phyloP scores from a whole-genome alignment of 2,888 invertebrate genomes.

The Cheiracanthium punctorium region DNA sequence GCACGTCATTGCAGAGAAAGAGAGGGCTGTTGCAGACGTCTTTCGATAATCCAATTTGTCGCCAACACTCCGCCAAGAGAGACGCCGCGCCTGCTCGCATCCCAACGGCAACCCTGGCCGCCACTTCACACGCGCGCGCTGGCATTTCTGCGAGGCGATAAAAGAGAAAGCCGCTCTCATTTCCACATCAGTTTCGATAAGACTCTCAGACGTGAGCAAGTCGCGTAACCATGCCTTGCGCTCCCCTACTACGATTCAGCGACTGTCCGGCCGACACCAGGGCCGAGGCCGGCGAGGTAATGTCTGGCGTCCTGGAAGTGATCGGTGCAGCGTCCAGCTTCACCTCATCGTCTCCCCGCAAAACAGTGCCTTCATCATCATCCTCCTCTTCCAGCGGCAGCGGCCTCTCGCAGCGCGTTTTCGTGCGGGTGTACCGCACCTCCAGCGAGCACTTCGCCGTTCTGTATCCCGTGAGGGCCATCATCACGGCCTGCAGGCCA shows the following conservation, averaged over 20 bases:
- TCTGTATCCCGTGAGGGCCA: constrained; percentile 71
- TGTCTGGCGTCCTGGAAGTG: constrained; percentile 64
- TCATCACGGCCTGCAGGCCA: constrained; percentile 70
- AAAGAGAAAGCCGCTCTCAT: constrained; percentile 26
- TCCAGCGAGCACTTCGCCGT: constrained; percentile 73
- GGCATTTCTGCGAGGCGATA: constrained; percentile 26
- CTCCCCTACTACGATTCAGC: constrained; percentile 54
- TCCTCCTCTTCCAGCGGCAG: no score
- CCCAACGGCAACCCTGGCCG: constrained; percentile 40
- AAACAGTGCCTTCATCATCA: not conserved
- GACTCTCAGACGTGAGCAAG: not conserved
- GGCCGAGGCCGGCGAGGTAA: constrained; percentile 61
- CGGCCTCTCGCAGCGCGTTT: constrained; percentile 62
- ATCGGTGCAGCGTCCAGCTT: constrained; percentile 38
- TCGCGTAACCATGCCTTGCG: constrained; percentile 58
- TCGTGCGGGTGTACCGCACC: constrained; percentile 72
- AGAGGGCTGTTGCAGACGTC: not conserved
- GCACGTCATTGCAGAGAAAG: not conserved
- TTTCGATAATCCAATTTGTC: not conserved
- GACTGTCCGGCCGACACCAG: constrained; percentile 41
- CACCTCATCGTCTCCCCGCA: constrained; percentile 6
- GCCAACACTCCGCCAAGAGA: constrained; percentile 5
- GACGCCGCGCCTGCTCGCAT: constrained; percentile 4
- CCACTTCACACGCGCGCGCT: constrained; percentile 37
- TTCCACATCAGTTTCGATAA: not conserved